Evolutionary conservation across 2,888 invertebrate species (phyloP), one percentile per base, ranked within the genome.

Genomic region (Eudemis profundana): DNA sequence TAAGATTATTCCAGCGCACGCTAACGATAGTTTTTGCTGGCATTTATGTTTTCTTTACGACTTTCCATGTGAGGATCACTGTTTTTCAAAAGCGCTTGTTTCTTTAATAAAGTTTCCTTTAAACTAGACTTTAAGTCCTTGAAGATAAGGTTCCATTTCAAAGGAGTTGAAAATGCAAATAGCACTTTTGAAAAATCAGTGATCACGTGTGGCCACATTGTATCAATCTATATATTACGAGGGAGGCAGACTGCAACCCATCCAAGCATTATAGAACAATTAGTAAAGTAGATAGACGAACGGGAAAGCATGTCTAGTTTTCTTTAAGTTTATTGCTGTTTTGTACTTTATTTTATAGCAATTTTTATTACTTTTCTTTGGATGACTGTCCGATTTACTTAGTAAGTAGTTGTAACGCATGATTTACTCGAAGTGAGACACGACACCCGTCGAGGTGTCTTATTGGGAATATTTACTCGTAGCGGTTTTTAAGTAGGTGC

Each of bases 1-100:
- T 65, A 65, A 60, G 14, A 65, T 65, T 59, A 65, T 65, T 65
- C 53, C 38, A 47, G 29, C 46, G 60, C 60, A 60, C 65, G 65
- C 53, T 53, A 65, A 51, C 60, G 59, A 53, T 65, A 51, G 38
- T 65, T 65, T 60, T 65, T 65, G 46, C 29, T 7, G 36, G 53
- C 60, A 60, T 51, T 59, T 60, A 60, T 53, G 59, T 53, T 60
- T 60, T 65, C 65, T 46, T 65, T 50, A 46, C 46, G 51, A 60
- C 65, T 60, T 59, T 59, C 65, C 60, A 59, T 59, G 64, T 51
- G 51, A 23, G 46, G 38, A 42, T 42, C 29, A 27, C 44, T 51
- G 36, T 27, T 59, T 53, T 60, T 65, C 56, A 56, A 56, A 56
- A 56, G 19, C 17, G 10, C 10, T 40, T 29, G 19, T 27, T 46